phyloP scores from a whole-genome alignment of 2,113 vertebrate genomes.

The Sialia sialis region DNA sequence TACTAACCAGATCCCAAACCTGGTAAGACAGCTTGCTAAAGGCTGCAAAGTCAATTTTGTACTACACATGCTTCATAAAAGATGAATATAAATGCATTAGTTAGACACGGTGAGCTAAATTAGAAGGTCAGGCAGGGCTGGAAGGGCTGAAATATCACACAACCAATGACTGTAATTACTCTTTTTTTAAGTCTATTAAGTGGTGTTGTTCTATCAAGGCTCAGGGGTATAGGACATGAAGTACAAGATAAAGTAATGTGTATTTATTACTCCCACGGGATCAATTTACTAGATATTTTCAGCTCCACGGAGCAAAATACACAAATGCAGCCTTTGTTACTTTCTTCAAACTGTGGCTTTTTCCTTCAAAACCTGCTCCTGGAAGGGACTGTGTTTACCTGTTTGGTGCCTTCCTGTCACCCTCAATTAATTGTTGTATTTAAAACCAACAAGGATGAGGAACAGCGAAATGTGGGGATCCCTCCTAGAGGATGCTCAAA shows the following conservation, averaged over 20 bases:
- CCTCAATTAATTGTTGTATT: background rate
- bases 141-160: slow-evolving; percentile 83
- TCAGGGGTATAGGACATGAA: slow-evolving; percentile 85
- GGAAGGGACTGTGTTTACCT: background rate
- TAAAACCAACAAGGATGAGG: background rate
- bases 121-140: slow-evolving; percentile 86
- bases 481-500: background rate
- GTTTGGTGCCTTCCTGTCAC: background rate
- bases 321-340: slow-evolving; percentile 80
- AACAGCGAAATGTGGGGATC: background rate
- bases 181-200: slow-evolving; percentile 90
- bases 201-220: slow-evolving; percentile 82
- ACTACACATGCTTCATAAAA: slow-evolving; percentile 81
- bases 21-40: slow-evolving; percentile 70
- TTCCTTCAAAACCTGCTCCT: slow-evolving; percentile 60
- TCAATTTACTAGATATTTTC: slow-evolving; percentile 86
- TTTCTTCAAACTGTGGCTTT: slow-evolving; percentile 69
- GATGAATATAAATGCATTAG: slow-evolving; percentile 84
- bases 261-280: slow-evolving; percentile 87
- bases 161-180: slow-evolving; percentile 86
- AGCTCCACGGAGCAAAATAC: slow-evolving; percentile 81
- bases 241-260: slow-evolving; percentile 88
- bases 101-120: slow-evolving; percentile 82
- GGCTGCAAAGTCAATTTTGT: slow-evolving; percentile 71
- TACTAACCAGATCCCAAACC: slow-evolving; percentile 62